Evolutionary conservation across 2,797 vertebrate species (phyloP).

Genomic region (Notamacropus eugenii): DNA sequence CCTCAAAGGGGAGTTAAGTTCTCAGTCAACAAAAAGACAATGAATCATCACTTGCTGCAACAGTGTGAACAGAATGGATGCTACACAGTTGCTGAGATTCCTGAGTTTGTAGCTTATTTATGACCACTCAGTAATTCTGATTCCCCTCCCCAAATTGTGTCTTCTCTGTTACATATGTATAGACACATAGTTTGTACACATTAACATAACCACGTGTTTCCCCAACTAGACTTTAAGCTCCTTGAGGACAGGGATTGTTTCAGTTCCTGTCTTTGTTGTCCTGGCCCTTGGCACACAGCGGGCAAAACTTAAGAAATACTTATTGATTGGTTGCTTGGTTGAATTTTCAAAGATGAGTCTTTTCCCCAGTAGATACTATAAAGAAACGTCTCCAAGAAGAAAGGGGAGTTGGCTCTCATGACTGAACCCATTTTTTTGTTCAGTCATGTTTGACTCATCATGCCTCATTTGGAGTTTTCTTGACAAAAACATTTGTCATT

Average conservation of each 20-base stretch:
- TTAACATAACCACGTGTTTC: background rate
- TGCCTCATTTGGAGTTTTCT: background rate
- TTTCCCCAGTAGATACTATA: background rate
- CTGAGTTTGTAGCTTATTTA: background rate
- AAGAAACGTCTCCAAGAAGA: background rate
- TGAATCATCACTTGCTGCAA: background rate
- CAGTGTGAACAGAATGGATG: background rate
- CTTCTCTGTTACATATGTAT: background rate
- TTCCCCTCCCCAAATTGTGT: background rate
- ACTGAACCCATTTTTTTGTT: background rate
- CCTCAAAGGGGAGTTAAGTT: background rate
- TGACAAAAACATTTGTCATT: background rate
- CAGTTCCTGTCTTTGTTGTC: background rate
- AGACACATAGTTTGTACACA: background rate
- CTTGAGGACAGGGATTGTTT: background rate
- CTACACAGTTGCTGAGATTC: background rate
- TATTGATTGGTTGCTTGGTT: background rate
- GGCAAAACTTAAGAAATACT: background rate
- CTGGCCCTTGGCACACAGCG: background rate
- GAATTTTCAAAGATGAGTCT: background rate
- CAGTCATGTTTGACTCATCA: background rate
- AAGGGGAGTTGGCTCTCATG: background rate
- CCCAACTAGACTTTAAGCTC: background rate
- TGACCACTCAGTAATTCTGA: background rate
- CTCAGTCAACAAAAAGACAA: background rate